These are phyloP conservation scores for human DNA, from an alignment of 2,113 vertebrate genomes.

Conservation along the genomic window GRCh38 chr1:18269501-18270000, in stretches of 20 bases:
- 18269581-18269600: rapidly evolving
- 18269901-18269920: background rate
- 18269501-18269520: background rate
- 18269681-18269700: background rate
- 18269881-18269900: background rate
- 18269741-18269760: background rate
- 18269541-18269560: background rate
- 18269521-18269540: background rate
- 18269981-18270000: rapidly evolving
- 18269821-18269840: background rate
- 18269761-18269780: rapidly evolving
- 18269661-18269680: background rate
- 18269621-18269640: rapidly evolving
- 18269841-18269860: background rate
- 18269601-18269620: background rate
- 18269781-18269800: rapidly evolving
- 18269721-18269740: no score
- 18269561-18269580: rapidly evolving
- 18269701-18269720: rapidly evolving
- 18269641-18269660: rapidly evolving
- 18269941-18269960: background rate
- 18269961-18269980: background rate
- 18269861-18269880: background rate
- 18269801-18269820: background rate
- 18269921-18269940: background rate